phyloP scores from a whole-genome alignment of 2,113 vertebrate genomes.

The Anser brachyrhynchus region DNA sequence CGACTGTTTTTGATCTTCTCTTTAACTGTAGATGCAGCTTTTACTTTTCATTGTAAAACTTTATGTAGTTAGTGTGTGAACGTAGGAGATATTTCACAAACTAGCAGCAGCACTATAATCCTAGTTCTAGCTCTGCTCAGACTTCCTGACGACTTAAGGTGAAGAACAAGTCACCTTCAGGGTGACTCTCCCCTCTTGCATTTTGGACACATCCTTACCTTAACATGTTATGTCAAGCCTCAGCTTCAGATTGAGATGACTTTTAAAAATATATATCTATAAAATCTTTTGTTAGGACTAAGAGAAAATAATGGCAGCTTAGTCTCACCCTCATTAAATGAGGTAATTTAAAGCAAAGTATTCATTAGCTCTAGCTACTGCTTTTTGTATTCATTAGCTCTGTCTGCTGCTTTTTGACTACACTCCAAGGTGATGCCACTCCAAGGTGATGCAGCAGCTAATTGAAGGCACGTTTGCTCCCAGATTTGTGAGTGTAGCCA shows the following conservation, averaged over 20 bases:
- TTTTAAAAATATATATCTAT: neutral
- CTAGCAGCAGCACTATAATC: no score
- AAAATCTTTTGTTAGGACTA: neutral
- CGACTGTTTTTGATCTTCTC: neutral
- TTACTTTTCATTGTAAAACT: neutral
- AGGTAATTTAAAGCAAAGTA: neutral
- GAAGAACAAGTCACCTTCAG: neutral
- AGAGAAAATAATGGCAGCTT: neutral
- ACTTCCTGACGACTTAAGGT: no score
- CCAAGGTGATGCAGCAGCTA: neutral
- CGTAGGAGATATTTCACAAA: neutral
- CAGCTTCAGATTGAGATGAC: neutral
- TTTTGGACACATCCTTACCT: neutral
- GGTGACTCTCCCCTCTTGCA: neutral
- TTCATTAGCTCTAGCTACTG: neutral
- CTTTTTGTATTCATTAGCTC: neutral
- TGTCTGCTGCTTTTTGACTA: neutral
- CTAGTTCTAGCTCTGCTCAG: neutral
- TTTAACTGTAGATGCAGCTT: neutral
- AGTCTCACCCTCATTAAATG: neutral
- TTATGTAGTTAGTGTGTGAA: neutral
- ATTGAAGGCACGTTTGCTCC: accelerated
- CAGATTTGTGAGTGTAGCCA: accelerated
- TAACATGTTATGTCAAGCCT: neutral
- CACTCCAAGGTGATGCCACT: accelerated